Conservation (phyloP, 2,797 vertebrate species). For the Enteromius thamalakanensis region DNA sequence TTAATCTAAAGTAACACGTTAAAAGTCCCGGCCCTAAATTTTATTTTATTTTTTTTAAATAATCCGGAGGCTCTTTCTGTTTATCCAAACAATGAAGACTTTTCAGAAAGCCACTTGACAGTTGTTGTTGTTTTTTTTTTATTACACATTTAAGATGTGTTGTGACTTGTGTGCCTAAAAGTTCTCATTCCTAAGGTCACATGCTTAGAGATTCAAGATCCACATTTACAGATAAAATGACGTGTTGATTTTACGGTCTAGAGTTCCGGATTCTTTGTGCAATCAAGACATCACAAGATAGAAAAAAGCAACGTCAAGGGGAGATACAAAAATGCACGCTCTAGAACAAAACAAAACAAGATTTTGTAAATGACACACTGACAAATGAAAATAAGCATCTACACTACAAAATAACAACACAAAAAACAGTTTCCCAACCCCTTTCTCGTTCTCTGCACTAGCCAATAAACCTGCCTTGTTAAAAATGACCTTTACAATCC, state of each 20-base stretch:
- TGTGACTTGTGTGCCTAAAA: not conserved
- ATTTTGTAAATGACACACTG: not conserved
- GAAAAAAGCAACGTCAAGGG: constrained; percentile 6
- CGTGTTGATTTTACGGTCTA: constrained; percentile 27
- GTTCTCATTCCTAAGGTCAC: constrained; percentile 14
- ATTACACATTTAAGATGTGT: not conserved
- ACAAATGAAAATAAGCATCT: not conserved
- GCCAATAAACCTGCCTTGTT: constrained; percentile 52
- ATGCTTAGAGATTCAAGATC: constrained; percentile 2
- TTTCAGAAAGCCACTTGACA: not conserved
- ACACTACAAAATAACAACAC: constrained; percentile 6
- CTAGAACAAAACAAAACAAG: constrained; percentile 10
- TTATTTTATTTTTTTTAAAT: too few relatives aligned
- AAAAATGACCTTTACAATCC: constrained; percentile 49
- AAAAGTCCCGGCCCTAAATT: too few relatives aligned
- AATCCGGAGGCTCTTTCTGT: not conserved
- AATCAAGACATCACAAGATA: constrained; percentile 22
- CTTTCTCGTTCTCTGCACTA: not conserved
- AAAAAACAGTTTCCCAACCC: constrained; percentile 32
- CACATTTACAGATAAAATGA: not conserved
- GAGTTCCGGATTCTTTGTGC: constrained; percentile 22
- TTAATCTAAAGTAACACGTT: too few relatives aligned
- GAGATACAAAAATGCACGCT: not conserved
- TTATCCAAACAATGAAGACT: not conserved
- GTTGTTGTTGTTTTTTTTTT: not conserved